phyloP scores from a whole-genome alignment of 1,140 invertebrate genomes.

The Drosophila neocordata region DNA sequence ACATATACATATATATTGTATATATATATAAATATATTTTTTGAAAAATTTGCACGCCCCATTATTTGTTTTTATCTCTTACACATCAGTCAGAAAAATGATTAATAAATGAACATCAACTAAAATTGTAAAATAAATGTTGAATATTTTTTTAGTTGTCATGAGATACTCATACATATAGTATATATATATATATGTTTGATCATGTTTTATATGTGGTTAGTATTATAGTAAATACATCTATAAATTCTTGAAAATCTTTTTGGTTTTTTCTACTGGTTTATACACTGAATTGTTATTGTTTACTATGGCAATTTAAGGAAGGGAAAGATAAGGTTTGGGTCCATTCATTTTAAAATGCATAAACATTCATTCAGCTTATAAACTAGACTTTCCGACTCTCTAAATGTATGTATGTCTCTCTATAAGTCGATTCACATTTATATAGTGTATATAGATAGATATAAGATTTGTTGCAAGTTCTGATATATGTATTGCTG shows the following conservation, averaged over 20 bases:
- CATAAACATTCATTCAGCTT: conserved; percentile 71
- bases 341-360: conserved; percentile 55
- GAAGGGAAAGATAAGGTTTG: not conserved
- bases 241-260: conserved; percentile 77
- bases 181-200: conserved; percentile 31
- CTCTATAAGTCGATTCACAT: conserved; percentile 23
- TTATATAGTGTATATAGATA: conserved; percentile 46
- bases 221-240: conserved; percentile 58
- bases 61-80: not conserved
- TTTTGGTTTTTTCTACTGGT: conserved; percentile 56
- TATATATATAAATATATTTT: conserved; percentile 29
- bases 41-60: conserved; percentile 20
- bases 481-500: conserved; percentile 46
- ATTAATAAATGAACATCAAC: not conserved
- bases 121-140: not conserved
- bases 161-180: conserved; percentile 23
- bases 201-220: conserved; percentile 33
- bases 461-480: conserved; percentile 18
- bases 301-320: not conserved
- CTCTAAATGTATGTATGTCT: conserved; percentile 24
- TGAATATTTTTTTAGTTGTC: conserved; percentile 11
- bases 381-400: conserved; percentile 56
- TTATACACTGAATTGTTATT: conserved; percentile 66
- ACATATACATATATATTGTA: conserved; percentile 4
- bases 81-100: conserved; percentile 11